A percentile compares a stretch with the other conserved stretches of the same genome.
These are phyloP conservation scores for Stomorhina lunata DNA, from an alignment of 2,888 invertebrate species.

Conservation along the genomic window DNA sequence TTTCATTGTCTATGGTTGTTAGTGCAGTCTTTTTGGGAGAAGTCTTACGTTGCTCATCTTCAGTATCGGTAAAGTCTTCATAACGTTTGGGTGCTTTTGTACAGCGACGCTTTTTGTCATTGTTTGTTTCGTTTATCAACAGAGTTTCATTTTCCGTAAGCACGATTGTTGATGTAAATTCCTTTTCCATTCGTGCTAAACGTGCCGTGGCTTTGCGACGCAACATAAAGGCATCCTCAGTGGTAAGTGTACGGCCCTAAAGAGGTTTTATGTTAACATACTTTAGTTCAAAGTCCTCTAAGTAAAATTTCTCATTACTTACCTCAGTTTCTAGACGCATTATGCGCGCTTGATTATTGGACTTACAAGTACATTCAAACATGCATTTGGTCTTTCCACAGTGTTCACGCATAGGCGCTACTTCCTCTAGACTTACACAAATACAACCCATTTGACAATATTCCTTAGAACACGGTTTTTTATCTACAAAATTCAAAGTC, in stretches of 20 bases:
- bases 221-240: constrained; percentile 78
- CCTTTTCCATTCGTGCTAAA: constrained; percentile 85
- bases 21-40: constrained; percentile 51
- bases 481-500: constrained; percentile 65
- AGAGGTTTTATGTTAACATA: neutral
- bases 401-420: constrained; percentile 81
- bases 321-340: constrained; percentile 78
- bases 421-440: constrained; percentile 82
- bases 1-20: constrained; percentile 39
- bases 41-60: constrained; percentile 65
- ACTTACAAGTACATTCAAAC: constrained; percentile 80
- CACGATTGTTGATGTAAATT: constrained; percentile 87
- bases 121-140: constrained; percentile 82
- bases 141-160: constrained; percentile 84
- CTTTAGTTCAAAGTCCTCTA: neutral
- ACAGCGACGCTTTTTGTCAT: constrained; percentile 81
- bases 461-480: constrained; percentile 81
- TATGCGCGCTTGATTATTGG: constrained; percentile 71
- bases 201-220: constrained; percentile 80
- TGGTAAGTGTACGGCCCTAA: constrained; percentile 76
- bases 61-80: constrained; percentile 80
- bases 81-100: constrained; percentile 84
- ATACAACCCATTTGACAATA: constrained; percentile 85
- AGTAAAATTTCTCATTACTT: constrained; percentile 35
- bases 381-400: constrained; percentile 82